A percentile compares a stretch with the other conserved stretches of the same genome.
Conservation (phyloP, 2,797 vertebrate species). For the Notamacropus eugenii region DNA sequence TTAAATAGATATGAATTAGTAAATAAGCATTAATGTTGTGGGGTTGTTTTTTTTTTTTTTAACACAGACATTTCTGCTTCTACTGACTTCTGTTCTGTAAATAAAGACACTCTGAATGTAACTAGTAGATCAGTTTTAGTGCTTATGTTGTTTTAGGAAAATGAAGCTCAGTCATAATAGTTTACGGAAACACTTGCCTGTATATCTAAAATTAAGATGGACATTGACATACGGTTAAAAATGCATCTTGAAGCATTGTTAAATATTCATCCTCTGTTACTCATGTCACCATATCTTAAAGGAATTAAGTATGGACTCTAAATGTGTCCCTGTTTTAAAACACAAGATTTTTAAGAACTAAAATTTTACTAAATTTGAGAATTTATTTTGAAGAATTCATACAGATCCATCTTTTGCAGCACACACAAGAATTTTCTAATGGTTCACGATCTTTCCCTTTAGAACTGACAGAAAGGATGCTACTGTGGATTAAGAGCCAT, state of each 20-base stretch:
- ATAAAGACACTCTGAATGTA: conserved; percentile 37
- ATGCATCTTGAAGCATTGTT: background rate
- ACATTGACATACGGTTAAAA: background rate
- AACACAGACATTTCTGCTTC: background rate
- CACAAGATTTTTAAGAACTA: background rate
- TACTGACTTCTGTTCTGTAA: conserved; percentile 58
- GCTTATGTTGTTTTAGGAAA: conserved; percentile 54
- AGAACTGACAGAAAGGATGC: background rate
- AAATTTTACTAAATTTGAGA: conserved; percentile 28
- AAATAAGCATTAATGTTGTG: background rate
- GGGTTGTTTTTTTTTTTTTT: background rate
- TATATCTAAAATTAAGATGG: conserved; percentile 55
- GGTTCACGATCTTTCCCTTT: background rate
- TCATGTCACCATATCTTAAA: background rate
- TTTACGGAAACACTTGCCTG: background rate
- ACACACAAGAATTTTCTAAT: background rate
- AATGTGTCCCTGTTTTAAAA: background rate
- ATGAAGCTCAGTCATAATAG: conserved; percentile 8
- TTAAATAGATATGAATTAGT: conserved; percentile 61
- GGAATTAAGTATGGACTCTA: conserved; percentile 1
- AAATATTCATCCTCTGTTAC: background rate
- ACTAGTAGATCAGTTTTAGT: conserved; percentile 54
- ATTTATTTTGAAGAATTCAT: conserved; percentile 4
- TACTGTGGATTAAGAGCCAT: background rate
- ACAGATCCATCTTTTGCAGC: background rate